A percentile compares a stretch with the other conserved stretches of the same genome.
phyloP scores from a whole-genome alignment of 2,113 vertebrate genomes.

The Antechinus stuartii region DNA sequence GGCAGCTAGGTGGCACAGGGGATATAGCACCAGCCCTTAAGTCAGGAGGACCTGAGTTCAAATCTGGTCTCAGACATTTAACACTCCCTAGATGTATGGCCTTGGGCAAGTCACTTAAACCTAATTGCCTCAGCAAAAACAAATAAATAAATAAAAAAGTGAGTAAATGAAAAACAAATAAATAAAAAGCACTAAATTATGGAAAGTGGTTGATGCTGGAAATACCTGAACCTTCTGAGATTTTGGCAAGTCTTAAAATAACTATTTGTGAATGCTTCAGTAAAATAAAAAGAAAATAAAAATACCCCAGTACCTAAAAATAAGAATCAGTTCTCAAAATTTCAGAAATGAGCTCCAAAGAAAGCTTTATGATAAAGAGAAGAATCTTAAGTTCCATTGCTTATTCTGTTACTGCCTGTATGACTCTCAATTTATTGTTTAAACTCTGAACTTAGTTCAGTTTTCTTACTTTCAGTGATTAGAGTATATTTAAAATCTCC shows the following conservation, averaged over 20 bases:
- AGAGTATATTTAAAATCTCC: background rate
- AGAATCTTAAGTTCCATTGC: background rate
- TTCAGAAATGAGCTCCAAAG: conserved; percentile 4
- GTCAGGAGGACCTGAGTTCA: too few relatives aligned
- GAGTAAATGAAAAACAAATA: too few relatives aligned
- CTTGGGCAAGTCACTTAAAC: too few relatives aligned
- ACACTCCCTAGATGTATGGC: too few relatives aligned
- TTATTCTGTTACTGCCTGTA: background rate
- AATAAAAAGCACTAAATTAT: background rate
- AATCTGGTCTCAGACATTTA: too few relatives aligned
- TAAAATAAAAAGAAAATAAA: background rate
- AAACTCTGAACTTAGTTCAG: background rate
- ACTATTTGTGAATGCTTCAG: background rate
- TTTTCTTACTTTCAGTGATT: background rate
- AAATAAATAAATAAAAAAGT: too few relatives aligned
- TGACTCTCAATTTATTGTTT: background rate
- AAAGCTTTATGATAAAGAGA: background rate
- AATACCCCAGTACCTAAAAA: background rate
- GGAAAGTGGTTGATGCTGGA: background rate
- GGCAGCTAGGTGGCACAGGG: too few relatives aligned
- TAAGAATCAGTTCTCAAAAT: background rate
- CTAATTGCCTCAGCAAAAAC: too few relatives aligned
- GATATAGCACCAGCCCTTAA: too few relatives aligned
- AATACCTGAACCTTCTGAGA: background rate
- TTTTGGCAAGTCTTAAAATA: background rate